These are phyloP conservation scores for Heliconius charithonia DNA, from an alignment of 2,888 invertebrate genomes.

Conservation along the genomic window DNA sequence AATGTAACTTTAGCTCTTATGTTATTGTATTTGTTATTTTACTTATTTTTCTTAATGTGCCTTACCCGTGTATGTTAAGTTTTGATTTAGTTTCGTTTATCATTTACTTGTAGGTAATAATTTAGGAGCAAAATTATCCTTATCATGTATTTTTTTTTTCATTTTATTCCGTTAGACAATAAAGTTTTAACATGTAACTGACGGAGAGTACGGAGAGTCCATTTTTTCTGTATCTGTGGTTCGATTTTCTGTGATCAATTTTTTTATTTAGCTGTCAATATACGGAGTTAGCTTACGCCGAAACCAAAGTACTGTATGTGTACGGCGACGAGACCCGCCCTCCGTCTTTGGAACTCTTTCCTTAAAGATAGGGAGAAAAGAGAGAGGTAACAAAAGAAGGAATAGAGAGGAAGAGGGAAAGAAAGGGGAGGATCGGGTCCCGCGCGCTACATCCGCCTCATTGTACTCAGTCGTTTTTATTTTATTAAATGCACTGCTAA, in stretches of 20 bases:
- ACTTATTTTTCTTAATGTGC: slow-evolving; percentile 42
- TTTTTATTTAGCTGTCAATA: slow-evolving; percentile 31
- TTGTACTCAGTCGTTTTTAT: slow-evolving; percentile 71
- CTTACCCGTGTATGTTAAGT: slow-evolving; percentile 45
- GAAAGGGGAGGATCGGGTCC: slow-evolving; percentile 18
- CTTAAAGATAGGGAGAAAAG: not conserved
- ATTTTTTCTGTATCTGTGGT: slow-evolving; percentile 21
- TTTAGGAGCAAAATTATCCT: slow-evolving; percentile 32
- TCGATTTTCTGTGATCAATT: slow-evolving; percentile 31
- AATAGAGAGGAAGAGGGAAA: not conserved
- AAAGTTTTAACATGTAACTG: slow-evolving; percentile 1
- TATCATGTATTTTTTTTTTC: slow-evolving; percentile 1
- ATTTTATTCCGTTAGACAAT: slow-evolving; percentile 19
- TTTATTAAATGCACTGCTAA: slow-evolving; percentile 77
- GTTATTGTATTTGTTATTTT: slow-evolving; percentile 25
- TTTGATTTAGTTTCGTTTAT: slow-evolving; percentile 35
- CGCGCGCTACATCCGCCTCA: slow-evolving; percentile 60
- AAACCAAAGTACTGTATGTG: slow-evolving; percentile 51
- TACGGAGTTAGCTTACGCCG: slow-evolving; percentile 44
- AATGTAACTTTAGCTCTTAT: not conserved
- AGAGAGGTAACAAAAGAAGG: not conserved
- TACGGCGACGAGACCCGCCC: slow-evolving; percentile 32
- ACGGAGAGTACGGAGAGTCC: not conserved
- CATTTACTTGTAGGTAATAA: slow-evolving; percentile 15
- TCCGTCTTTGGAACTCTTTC: not conserved